phyloP scores from a whole-genome alignment of 1,140 invertebrate species.

The Dryas iulia region DNA sequence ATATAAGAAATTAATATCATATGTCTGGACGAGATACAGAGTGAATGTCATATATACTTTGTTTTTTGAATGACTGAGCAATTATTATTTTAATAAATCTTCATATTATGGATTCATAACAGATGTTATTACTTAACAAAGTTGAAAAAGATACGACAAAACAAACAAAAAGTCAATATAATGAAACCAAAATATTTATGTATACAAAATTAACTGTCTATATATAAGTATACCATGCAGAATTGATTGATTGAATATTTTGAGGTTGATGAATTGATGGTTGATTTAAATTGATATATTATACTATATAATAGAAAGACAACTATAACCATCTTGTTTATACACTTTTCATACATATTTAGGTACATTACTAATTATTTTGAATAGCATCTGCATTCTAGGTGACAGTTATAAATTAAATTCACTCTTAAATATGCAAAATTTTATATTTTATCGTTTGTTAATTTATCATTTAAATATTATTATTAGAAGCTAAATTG shows the following conservation, averaged over 20 bases:
- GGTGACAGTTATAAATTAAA: not conserved
- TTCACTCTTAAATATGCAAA: not conserved
- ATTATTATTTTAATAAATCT: no score
- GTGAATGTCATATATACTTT: no score
- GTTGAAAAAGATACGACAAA: no score
- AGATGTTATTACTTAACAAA: not conserved
- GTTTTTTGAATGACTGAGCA: no score
- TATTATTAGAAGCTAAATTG: not conserved
- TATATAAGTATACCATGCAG: not conserved
- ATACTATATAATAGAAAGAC: not conserved
- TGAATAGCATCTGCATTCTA: not conserved
- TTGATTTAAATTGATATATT: not conserved
- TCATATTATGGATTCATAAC: no score
- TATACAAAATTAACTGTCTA: no score
- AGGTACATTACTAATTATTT: not conserved
- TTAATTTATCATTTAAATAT: not conserved
- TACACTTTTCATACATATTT: not conserved
- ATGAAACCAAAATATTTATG: no score
- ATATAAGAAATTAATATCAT: no score
- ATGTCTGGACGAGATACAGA: no score
- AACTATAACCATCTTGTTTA: not conserved
- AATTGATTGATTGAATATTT: not conserved
- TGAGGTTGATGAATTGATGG: not conserved
- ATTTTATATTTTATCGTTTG: not conserved
- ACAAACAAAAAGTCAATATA: no score